Evolutionary conservation across 2,113 vertebrate genomes (phyloP), one percentile per base, ranked within the genome.

Genomic region (Rhizomys pruinosus): DNA sequence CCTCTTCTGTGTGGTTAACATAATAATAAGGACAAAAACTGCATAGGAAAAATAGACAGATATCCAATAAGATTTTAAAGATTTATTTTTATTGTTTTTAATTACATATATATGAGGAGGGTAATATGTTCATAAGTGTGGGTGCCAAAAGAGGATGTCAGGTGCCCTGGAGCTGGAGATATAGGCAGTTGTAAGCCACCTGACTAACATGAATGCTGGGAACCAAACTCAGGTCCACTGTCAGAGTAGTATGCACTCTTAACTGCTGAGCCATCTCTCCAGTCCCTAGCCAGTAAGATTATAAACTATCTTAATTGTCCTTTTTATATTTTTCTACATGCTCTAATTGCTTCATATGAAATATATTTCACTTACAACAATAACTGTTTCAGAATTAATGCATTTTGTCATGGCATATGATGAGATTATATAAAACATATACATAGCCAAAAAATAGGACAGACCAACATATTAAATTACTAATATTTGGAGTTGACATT

Each of bases 351-450:
- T 84, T 27, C 42, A 19, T 47, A 69, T 64, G 39, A 87, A 96
- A 84, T 5, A 52, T 47, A 47, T 85, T 90, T 86, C 19, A 84
- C 44, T 61, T 91, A 61, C 37, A 82, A 59, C 2, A 61, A 84
- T 71, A 15, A 12, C 39, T 73, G 34, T 78, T 63, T 64, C 61
- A 73, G 89, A 81, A 47, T 42, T 68, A 80, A 57, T 72, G 63
- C 34, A 39, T 68, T 66, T 44, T 52, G 71, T 91, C 10, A 32
- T 44, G 27, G 59, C 69, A 73, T 71, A 10, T 69, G 57, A 72
- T 71, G 3, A 95, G 89, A 93, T 44, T 42, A 61, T 47, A 77
- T 82, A 66, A 95, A 86, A 81, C 37, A 82, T 1, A 95, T 86
- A 73, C 13, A 63, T 19, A 78, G 29, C 61, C 29, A 55, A 66